These are phyloP conservation scores for Rhinophrynus dorsalis DNA, from an alignment of 2,797 vertebrate species.

Conservation along the genomic window DNA sequence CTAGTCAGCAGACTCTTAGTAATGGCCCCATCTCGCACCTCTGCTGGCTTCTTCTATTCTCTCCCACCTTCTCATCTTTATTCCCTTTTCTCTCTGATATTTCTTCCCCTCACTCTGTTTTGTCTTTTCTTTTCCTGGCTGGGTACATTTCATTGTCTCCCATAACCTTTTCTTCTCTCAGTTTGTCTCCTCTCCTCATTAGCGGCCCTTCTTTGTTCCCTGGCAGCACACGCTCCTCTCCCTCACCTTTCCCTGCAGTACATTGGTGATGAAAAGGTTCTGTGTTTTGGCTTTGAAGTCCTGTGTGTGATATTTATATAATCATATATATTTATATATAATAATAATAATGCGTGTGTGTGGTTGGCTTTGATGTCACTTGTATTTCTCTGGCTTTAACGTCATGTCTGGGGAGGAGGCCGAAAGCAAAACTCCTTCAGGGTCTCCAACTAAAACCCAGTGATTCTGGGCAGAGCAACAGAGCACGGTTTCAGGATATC, in stretches of 20 bases:
- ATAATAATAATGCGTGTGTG: too few relatives aligned
- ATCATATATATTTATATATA: too few relatives aligned
- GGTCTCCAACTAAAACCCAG: too few relatives aligned
- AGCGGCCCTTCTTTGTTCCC: conserved; percentile 14
- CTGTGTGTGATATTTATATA: background rate
- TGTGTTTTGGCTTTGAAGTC: conserved; percentile 17
- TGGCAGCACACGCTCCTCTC: background rate
- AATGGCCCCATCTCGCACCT: background rate
- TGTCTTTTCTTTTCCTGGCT: too few relatives aligned
- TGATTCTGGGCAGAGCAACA: too few relatives aligned
- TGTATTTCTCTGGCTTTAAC: too few relatives aligned
- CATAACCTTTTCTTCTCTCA: background rate
- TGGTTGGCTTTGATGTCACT: too few relatives aligned
- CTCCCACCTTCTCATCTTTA: background rate
- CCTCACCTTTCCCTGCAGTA: background rate
- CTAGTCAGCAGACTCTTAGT: background rate
- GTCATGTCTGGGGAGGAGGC: too few relatives aligned
- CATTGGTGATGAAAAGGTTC: background rate
- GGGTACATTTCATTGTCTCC: background rate
- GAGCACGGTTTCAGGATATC: too few relatives aligned
- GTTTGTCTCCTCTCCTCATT: conserved; percentile 17
- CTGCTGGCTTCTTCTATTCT: background rate
- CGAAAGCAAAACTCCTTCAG: too few relatives aligned
- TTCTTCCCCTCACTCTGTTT: background rate
- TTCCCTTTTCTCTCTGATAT: background rate